Evolutionary conservation across 2,113 vertebrate species (phyloP), one percentile per base, ranked within the genome.

Genomic region (Prionailurus viverrinus): DNA sequence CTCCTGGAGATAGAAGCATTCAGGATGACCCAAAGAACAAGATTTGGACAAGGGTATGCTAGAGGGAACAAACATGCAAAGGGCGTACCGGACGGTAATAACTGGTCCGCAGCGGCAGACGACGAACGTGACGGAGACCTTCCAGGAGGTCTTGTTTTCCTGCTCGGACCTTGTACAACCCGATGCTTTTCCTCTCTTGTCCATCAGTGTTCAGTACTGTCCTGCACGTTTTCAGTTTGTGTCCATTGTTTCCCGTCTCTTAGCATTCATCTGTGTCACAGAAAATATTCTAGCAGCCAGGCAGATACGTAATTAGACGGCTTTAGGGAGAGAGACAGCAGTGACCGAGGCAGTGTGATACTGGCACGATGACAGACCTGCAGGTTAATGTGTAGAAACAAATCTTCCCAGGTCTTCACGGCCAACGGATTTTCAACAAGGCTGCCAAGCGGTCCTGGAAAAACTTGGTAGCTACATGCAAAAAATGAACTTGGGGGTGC

Each of bases 11-110:
- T 31, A 39, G 55, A 95, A 89, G 31, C 36, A 16, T 89, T 65
- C 48, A 66, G n/a, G 41, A 15, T 68, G 39, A 66, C 25, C 61
- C 21, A 25, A 39, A 83, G 13, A 39, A 33, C 13, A 27, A 88
- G n/a, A 58, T 76, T 12, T 76, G 7, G 39, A 10, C 53, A 14
- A 21, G 5, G 31, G 23, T n/a, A 19, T 55, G 29, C 33, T 27
- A 25, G 33, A 65, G 8, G 11, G n/a, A 85, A n/a, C 33, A 31
- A 31, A 7, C 16, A 1, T 0, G 1, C 7, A 6, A 4, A 53
- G 68, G 21, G 12, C 14, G 11, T 51, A 5, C 31, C 55, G 39
- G 51, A 66, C 33, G 68, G 3, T 25, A 74, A 1, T 18, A 69
- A 41, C 14, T 18, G 33, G 29, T 66, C 55, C 29, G 36, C 31